phyloP scores from a whole-genome alignment of 2,113 vertebrate species.

The Progne subis region DNA sequence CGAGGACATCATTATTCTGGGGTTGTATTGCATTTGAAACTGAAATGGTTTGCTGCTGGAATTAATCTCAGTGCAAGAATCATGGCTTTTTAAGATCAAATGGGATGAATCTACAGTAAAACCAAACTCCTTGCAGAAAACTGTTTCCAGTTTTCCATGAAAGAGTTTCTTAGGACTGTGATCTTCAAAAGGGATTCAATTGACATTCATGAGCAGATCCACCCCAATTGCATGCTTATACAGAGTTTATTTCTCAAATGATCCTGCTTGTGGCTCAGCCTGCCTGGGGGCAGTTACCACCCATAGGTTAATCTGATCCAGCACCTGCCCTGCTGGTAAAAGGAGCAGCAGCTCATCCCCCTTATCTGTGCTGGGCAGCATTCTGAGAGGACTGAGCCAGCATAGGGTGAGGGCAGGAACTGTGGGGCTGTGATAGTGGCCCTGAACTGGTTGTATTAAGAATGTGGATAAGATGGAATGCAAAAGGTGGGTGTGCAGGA shows the following conservation, averaged over 20 bases:
- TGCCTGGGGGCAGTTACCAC: not conserved
- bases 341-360: not conserved
- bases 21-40: not conserved
- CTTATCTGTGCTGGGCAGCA: not conserved
- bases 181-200: not conserved
- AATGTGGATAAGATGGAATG: not conserved
- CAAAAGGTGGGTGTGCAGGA: not conserved
- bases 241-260: not conserved
- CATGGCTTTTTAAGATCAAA: not conserved
- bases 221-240: not conserved
- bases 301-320: not conserved
- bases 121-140: not conserved
- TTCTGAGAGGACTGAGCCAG: not conserved
- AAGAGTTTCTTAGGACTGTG: not conserved
- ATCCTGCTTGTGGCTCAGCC: not conserved
- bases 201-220: not conserved
- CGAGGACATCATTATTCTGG: not conserved
- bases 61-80: not conserved
- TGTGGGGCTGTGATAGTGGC: not conserved
- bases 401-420: not conserved
- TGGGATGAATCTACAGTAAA: not conserved
- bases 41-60: not conserved
- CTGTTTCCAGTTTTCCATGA: not conserved
- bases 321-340: not conserved
- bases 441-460: not conserved